Evolutionary conservation across 2,113 vertebrate genomes (phyloP).

Genomic region (Stictonetta naevosa): DNA sequence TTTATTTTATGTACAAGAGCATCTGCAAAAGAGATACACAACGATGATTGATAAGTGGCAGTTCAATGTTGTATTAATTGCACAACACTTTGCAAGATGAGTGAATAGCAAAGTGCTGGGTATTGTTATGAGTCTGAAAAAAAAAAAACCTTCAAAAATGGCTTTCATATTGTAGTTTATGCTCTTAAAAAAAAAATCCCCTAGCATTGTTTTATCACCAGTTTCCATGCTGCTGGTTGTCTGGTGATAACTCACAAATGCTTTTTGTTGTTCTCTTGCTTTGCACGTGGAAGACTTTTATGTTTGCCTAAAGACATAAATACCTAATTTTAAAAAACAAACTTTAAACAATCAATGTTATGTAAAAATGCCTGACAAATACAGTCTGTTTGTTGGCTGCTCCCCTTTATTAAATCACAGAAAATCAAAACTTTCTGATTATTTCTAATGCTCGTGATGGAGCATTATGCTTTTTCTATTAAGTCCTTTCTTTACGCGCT

Average conservation of each 20-base stretch:
- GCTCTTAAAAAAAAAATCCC: background rate
- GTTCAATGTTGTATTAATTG: background rate
- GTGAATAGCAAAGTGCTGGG: background rate
- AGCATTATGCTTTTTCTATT: background rate
- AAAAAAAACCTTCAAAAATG: background rate
- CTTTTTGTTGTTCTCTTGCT: background rate
- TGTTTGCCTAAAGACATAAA: background rate
- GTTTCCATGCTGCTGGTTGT: background rate
- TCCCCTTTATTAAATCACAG: background rate
- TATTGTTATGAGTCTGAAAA: conserved; percentile 1
- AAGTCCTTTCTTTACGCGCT: background rate
- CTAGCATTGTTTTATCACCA: background rate
- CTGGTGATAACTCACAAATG: background rate
- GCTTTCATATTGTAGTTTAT: background rate
- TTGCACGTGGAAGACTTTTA: background rate
- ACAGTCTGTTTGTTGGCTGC: background rate
- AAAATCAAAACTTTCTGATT: background rate
- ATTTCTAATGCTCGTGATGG: background rate
- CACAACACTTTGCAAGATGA: background rate
- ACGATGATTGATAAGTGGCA: background rate
- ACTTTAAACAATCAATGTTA: background rate
- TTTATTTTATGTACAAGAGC: conserved; percentile 68
- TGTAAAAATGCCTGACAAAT: background rate
- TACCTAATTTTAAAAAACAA: background rate
- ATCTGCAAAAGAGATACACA: conserved; percentile 15